Evolutionary conservation across 2,888 invertebrate genomes (phyloP).

Genomic region (Andrena hattorfiana): DNA sequence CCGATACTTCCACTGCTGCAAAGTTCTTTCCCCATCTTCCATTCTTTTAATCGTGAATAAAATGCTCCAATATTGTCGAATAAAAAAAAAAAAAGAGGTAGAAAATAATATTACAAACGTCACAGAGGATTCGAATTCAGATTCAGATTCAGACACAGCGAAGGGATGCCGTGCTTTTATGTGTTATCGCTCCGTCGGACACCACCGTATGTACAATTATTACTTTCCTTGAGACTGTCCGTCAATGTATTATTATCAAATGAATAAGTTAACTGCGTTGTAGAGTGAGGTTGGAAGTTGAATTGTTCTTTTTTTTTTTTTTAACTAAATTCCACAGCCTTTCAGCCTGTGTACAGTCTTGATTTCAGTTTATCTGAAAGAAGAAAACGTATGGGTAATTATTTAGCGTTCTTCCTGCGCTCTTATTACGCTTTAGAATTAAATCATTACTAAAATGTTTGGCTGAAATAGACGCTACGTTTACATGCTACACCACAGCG

Average conservation of each 20-base stretch:
- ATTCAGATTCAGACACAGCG: conserved; percentile 12
- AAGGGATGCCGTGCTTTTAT: conserved; percentile 15
- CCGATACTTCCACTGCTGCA: conserved; percentile 63
- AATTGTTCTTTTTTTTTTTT: conserved; percentile 58
- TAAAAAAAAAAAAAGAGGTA: conserved; percentile 55
- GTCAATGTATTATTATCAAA: conserved; percentile 32
- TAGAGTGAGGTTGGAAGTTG: conserved; percentile 73
- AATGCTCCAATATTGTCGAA: conserved; percentile 46
- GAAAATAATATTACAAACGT: conserved; percentile 54
- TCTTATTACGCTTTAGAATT: background rate
- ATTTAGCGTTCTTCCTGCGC: background rate
- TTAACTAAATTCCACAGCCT: conserved; percentile 76
- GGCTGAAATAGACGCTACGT: conserved; percentile 74
- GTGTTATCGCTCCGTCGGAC: conserved; percentile 27
- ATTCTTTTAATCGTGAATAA: conserved; percentile 66
- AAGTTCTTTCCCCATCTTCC: conserved; percentile 80
- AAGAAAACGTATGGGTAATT: conserved; percentile 32
- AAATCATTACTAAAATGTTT: conserved; percentile 63
- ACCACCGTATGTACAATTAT: conserved; percentile 65
- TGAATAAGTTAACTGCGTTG: conserved; percentile 65
- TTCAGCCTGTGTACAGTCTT: conserved; percentile 79
- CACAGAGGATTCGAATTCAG: conserved; percentile 18
- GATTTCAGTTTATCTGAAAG: conserved; percentile 80
- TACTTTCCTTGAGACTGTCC: conserved; percentile 41
- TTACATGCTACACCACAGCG: conserved; percentile 61